Evolutionary conservation across 2,113 vertebrate species (phyloP).

Genomic region (Callionymus lyra): DNA sequence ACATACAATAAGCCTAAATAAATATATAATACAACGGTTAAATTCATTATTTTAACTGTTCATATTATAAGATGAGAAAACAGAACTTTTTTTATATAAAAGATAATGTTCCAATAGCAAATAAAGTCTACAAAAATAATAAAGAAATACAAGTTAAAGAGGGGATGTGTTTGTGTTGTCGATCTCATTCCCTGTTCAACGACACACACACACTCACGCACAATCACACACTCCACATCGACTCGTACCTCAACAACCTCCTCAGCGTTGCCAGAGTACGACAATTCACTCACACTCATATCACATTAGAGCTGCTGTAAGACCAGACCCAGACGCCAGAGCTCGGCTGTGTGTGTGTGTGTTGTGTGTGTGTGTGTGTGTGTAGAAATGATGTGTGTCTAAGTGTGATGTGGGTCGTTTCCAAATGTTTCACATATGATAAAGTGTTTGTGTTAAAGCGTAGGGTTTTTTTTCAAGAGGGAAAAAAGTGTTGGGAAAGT

Average conservation of each 20-base stretch:
- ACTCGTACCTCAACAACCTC: conserved; percentile 33
- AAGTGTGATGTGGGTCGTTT: too few species aligned
- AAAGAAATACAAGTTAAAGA: too few species aligned
- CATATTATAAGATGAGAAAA: too few species aligned
- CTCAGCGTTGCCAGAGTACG: conserved; percentile 44
- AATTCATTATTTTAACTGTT: too few species aligned
- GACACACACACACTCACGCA: conserved; percentile 13
- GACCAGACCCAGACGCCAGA: conserved; percentile 45
- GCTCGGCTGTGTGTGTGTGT: conserved; percentile 14
- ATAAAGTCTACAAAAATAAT: too few species aligned
- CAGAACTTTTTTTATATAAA: too few species aligned
- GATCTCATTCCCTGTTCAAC: too few species aligned
- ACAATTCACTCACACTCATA: conserved; percentile 49
- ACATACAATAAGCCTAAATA: too few species aligned
- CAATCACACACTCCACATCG: conserved; percentile 42
- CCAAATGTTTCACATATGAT: conserved; percentile 18
- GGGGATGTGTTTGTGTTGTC: too few species aligned
- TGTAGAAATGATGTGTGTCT: conserved; percentile 12
- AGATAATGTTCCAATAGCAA: too few species aligned
- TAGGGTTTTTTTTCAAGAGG: conserved; percentile 24
- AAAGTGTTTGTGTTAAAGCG: conserved; percentile 29
- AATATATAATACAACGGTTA: too few species aligned
- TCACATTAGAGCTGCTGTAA: conserved; percentile 55
- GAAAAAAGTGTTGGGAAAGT: conserved; percentile 20
- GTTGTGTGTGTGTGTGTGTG: conserved; percentile 17